Conservation (phyloP, 2,797 vertebrate species). For the Tarsius wallacei region DNA sequence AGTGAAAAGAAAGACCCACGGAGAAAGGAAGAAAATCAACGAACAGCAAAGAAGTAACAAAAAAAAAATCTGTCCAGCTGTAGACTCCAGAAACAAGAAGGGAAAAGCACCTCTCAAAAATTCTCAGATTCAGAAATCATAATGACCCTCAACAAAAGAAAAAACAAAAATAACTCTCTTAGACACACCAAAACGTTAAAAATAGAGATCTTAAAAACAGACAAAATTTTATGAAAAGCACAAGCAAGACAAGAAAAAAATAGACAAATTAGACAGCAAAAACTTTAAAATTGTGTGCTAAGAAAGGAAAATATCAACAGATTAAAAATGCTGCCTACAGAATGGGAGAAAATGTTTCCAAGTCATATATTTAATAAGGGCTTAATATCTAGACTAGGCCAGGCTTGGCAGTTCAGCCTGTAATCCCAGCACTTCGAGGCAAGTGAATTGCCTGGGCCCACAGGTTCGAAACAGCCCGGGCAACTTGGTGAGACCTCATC, state of each 20-base stretch:
- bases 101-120: background rate
- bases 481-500: too few species aligned
- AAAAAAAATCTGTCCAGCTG: background rate
- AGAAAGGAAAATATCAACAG: background rate
- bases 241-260: background rate
- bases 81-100: background rate
- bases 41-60: background rate
- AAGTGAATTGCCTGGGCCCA: too few species aligned
- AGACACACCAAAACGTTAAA: slow-evolving; percentile 36
- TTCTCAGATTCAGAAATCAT: background rate
- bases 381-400: background rate
- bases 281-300: background rate
- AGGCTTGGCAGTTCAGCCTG: too few species aligned
- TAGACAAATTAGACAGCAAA: background rate
- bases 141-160: background rate
- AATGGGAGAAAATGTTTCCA: background rate
- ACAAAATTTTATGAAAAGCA: background rate
- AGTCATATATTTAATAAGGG: background rate
- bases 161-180: background rate
- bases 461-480: too few species aligned
- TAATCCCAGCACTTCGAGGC: too few species aligned
- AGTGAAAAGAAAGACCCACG: background rate
- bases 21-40: background rate
- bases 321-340: background rate
- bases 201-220: slow-evolving; percentile 27